A percentile compares a stretch with the other conserved stretches of the same genome.
Conservation (phyloP, 2,113 vertebrate genomes). For the Cacatua alba region DNA sequence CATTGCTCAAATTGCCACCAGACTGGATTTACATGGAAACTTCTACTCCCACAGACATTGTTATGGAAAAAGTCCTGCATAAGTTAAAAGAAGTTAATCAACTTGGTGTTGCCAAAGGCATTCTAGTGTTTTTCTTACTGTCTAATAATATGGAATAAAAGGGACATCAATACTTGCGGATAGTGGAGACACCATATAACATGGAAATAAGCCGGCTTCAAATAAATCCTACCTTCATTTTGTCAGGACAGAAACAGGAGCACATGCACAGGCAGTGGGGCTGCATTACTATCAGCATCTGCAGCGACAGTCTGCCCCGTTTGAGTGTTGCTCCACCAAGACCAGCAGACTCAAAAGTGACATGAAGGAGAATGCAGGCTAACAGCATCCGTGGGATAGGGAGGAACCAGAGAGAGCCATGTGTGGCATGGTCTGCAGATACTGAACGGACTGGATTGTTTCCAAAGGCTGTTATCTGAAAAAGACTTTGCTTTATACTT, state of each 20-base stretch:
- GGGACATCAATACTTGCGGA: not conserved
- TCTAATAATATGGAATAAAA: not conserved
- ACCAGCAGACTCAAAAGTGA: not conserved
- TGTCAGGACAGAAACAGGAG: not conserved
- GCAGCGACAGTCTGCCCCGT: not conserved
- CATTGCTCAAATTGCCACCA: not conserved
- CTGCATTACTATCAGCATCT: not conserved
- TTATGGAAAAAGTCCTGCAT: not conserved
- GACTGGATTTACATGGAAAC: not conserved
- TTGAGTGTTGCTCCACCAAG: not conserved
- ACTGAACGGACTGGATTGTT: not conserved
- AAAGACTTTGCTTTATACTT: slow-evolving; percentile 28
- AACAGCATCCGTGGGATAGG: accelerated
- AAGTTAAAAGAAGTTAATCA: not conserved
- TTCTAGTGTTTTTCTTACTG: not conserved
- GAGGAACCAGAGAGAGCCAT: not conserved
- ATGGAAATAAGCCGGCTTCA: not conserved
- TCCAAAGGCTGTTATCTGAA: slow-evolving; percentile 3
- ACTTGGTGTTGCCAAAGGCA: not conserved
- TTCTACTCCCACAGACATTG: not conserved
- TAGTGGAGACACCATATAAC: not conserved
- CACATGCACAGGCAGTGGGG: not conserved
- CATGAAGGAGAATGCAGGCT: accelerated
- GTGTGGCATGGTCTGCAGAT: not conserved
- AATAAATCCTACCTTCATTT: not conserved